These are phyloP conservation scores for Brachionichthys hirsutus DNA, from an alignment of 2,113 vertebrate species.

Conservation along the genomic window DNA sequence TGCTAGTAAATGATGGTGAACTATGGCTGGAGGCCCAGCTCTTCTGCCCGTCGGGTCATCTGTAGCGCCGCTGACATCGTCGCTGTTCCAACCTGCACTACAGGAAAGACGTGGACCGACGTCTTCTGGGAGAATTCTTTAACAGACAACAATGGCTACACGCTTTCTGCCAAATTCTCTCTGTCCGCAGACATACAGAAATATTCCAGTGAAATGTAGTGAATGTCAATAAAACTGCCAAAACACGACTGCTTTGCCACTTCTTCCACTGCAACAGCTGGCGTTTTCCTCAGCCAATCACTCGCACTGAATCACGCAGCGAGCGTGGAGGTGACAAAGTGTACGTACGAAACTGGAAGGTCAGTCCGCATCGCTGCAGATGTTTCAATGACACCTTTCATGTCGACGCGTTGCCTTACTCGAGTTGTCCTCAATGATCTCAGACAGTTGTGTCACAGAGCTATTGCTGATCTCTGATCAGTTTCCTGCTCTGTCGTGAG, in stretches of 20 bases:
- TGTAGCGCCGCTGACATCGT: conserved; percentile 57
- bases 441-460: conserved; percentile 46
- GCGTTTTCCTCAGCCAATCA: conserved; percentile 27
- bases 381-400: conserved; percentile 13
- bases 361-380: too few relatives aligned
- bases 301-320: conserved; percentile 26
- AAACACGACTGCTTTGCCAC: conserved; percentile 43
- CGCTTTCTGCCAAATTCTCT: conserved; percentile 62
- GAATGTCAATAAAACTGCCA: conserved; percentile 73
- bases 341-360: conserved; percentile 52
- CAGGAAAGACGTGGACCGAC: conserved; percentile 37
- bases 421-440: conserved; percentile 57
- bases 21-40: conserved; percentile 28
- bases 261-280: neutral
- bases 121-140: conserved; percentile 35
- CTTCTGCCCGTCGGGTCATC: conserved; percentile 20
- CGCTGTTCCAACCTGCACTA: conserved; percentile 53
- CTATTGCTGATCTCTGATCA: conserved; percentile 39
- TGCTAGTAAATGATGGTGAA: conserved; percentile 13
- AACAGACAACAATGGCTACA: conserved; percentile 39
- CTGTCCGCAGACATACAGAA: conserved; percentile 22
- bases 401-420: conserved; percentile 78
- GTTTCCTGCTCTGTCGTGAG: neutral
- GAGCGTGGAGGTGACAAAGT: conserved; percentile 58
- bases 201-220: conserved; percentile 33